phyloP scores from a whole-genome alignment of 2,797 vertebrate species.

The Darevskia mixta region DNA sequence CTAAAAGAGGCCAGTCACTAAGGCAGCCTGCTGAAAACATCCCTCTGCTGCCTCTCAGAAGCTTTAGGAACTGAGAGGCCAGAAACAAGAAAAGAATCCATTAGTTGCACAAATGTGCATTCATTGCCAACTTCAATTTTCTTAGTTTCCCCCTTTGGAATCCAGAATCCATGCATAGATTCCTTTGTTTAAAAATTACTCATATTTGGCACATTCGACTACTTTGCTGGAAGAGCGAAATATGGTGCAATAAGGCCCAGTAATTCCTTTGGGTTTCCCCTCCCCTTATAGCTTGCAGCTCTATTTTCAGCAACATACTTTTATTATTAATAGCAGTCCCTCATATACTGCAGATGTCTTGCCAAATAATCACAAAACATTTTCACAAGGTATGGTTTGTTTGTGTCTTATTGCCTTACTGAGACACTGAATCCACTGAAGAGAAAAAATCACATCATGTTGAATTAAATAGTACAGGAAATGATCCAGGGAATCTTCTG shows the following conservation, averaged over 20 bases:
- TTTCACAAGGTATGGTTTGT: background rate
- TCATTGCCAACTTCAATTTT: background rate
- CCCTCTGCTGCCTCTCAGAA: background rate
- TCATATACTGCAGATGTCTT: background rate
- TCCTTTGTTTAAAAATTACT: slow-evolving; percentile 25
- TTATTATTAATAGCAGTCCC: slow-evolving; percentile 19
- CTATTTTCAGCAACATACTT: background rate
- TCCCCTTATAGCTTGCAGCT: background rate
- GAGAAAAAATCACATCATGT: background rate
- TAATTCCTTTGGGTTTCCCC: background rate
- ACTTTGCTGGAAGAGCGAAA: slow-evolving; percentile 3
- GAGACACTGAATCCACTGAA: background rate
- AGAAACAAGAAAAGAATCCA: slow-evolving; percentile 7
- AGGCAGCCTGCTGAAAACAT: background rate
- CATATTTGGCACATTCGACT: slow-evolving; percentile 16
- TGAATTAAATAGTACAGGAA: background rate
- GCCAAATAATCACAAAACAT: background rate
- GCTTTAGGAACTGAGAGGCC: background rate
- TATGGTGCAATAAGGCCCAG: background rate
- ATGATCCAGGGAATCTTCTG: background rate
- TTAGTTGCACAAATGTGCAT: slow-evolving; percentile 15
- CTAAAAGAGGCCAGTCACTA: background rate
- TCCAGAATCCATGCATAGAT: slow-evolving; percentile 24
- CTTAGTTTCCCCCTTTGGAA: slow-evolving; percentile 25
- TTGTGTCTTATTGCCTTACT: background rate